phyloP scores from a whole-genome alignment of 2,113 vertebrate species.

The Pithys albifrons region DNA sequence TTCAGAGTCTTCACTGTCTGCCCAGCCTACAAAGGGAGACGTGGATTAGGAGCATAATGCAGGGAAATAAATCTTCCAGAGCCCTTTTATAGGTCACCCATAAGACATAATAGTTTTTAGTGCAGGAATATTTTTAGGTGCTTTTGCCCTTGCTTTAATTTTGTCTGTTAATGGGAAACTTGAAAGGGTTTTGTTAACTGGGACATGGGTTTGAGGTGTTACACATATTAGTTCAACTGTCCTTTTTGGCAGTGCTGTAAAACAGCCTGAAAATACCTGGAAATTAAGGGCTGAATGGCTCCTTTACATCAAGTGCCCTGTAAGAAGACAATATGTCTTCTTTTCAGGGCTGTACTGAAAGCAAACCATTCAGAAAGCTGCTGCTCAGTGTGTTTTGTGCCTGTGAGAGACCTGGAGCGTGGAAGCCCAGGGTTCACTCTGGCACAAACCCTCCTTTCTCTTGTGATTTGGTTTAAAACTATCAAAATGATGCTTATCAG shows the following conservation, averaged over 20 bases:
- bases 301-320: not conserved
- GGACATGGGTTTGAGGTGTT: not conserved
- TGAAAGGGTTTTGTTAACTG: not conserved
- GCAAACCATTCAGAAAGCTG: not conserved
- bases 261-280: not conserved
- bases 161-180: not conserved
- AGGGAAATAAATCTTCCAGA: not conserved
- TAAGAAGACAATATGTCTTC: rapidly evolving
- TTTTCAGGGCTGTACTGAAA: not conserved
- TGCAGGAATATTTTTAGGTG: constrained; percentile 29
- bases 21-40: not conserved
- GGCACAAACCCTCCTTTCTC: not conserved
- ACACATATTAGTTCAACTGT: not conserved
- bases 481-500: not conserved
- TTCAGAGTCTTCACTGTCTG: not conserved
- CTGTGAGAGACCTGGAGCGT: not conserved
- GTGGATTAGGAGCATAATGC: not conserved
- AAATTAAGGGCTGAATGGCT: not conserved
- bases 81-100: not conserved
- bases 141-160: constrained; percentile 13
- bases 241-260: not conserved
- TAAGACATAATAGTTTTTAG: not conserved
- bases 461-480: not conserved
- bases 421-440: not conserved
- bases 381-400: not conserved